Evolutionary conservation across 2,797 vertebrate species (phyloP).

Genomic region (Hydrolagus colliei): DNA sequence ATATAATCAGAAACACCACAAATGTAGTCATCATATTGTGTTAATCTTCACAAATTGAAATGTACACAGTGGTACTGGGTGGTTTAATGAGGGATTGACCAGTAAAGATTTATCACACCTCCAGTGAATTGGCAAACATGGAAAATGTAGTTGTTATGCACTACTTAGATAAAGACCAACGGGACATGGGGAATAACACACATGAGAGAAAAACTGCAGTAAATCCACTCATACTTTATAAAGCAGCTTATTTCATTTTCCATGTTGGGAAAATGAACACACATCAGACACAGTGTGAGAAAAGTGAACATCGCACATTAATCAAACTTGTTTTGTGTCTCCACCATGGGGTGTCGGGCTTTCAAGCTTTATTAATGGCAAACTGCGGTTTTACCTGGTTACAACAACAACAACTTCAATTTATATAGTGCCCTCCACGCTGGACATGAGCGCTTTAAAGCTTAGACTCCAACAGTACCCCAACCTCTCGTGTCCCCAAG

Average conservation of each 20-base stretch:
- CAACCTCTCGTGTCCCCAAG: too few relatives aligned
- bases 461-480: too few relatives aligned
- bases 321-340: neutral
- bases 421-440: too few relatives aligned
- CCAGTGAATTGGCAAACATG: neutral
- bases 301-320: neutral
- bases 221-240: constrained; percentile 5
- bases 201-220: neutral
- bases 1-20: neutral
- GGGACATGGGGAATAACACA: constrained; percentile 5
- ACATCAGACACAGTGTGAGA: neutral
- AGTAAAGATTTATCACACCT: constrained; percentile 18
- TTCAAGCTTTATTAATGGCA: too few relatives aligned
- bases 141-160: constrained; percentile 19
- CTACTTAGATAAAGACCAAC: constrained; percentile 10
- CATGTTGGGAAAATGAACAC: too few relatives aligned
- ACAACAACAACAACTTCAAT: too few relatives aligned
- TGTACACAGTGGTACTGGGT: neutral
- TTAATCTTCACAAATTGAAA: neutral
- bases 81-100: neutral
- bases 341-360: too few relatives aligned
- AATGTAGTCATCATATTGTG: neutral
- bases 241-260: neutral
- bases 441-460: too few relatives aligned
- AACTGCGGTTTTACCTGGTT: too few relatives aligned